Percentiles rank a stretch among this genome's conserved stretches.
phyloP scores from a whole-genome alignment of 1,140 invertebrate species.

The Acromyrmex charruanus region DNA sequence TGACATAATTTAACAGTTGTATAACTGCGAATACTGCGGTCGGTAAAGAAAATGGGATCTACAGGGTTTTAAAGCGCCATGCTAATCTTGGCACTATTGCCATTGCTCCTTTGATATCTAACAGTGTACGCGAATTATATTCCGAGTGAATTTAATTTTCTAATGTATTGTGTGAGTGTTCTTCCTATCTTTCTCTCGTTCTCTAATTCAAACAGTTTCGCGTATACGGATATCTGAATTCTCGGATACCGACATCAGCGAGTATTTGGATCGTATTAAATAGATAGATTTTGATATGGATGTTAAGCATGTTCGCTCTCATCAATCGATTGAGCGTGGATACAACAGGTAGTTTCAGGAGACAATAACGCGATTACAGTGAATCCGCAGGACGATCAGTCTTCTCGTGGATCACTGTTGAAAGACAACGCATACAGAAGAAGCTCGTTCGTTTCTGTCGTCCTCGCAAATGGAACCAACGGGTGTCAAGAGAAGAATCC shows the following conservation, averaged over 20 bases:
- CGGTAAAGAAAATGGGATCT: no score
- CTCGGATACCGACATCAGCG: background rate
- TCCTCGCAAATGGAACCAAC: background rate
- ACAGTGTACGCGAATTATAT: background rate
- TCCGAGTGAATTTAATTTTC: background rate
- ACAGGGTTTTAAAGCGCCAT: no score
- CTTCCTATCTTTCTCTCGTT: background rate
- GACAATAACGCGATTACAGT: slow-evolving; percentile 71
- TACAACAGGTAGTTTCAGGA: slow-evolving; percentile 67
- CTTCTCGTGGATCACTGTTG: slow-evolving; percentile 30
- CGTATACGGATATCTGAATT: background rate
- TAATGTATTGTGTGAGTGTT: background rate
- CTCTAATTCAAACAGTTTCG: background rate
- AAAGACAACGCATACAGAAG: no score
- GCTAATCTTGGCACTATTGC: no score
- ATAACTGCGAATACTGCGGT: no score
- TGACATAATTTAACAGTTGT: no score
- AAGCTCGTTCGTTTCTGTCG: background rate
- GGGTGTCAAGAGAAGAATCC: background rate
- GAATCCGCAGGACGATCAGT: background rate
- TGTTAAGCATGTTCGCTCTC: slow-evolving; percentile 25
- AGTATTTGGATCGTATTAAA: slow-evolving; percentile 1
- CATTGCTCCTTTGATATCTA: no score
- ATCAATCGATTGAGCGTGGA: slow-evolving; percentile 34
- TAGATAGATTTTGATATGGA: slow-evolving; percentile 8